These are phyloP conservation scores for Stratiomys singularior DNA, from an alignment of 2,888 invertebrate species.

Conservation along the genomic window DNA sequence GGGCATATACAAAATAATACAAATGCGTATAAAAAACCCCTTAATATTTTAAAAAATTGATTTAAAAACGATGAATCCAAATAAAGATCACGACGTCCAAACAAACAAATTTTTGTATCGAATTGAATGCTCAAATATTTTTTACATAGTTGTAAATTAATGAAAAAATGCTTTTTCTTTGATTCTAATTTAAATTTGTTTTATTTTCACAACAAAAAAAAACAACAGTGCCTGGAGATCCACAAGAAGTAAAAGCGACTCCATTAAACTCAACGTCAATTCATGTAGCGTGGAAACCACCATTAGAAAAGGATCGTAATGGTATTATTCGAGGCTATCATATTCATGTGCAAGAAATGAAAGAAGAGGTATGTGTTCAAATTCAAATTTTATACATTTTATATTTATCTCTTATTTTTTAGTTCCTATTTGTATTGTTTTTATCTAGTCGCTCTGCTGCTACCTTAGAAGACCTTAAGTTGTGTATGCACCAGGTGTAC, in stretches of 20 bases:
- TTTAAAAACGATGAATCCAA: too few relatives aligned
- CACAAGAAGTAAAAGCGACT: constrained; percentile 88
- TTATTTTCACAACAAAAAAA: not conserved
- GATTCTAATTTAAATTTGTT: not conserved
- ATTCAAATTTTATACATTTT: too few relatives aligned
- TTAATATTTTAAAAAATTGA: not conserved
- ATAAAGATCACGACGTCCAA: too few relatives aligned
- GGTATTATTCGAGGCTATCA: constrained; percentile 97
- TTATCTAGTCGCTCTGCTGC: too few relatives aligned
- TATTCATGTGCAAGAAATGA: constrained; percentile 91
- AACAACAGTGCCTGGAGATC: constrained; percentile 88
- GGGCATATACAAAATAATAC: not conserved
- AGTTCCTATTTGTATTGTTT: too few relatives aligned
- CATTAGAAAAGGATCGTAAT: constrained; percentile 89
- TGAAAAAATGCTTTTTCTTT: not conserved
- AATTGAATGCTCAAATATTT: not conserved
- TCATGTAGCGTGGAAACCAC: constrained; percentile 94
- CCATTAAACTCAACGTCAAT: constrained; percentile 96
- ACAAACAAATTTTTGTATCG: constrained; percentile 9
- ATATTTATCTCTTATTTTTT: too few relatives aligned
- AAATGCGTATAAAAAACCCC: not conserved
- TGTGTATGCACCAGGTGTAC: too few relatives aligned
- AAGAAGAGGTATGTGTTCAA: constrained; percentile 79
- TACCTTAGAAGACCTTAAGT: too few relatives aligned
- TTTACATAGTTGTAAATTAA: not conserved